Evolutionary conservation across 2,113 vertebrate genomes (phyloP).

Genomic region (Peucedramus taeniatus): DNA sequence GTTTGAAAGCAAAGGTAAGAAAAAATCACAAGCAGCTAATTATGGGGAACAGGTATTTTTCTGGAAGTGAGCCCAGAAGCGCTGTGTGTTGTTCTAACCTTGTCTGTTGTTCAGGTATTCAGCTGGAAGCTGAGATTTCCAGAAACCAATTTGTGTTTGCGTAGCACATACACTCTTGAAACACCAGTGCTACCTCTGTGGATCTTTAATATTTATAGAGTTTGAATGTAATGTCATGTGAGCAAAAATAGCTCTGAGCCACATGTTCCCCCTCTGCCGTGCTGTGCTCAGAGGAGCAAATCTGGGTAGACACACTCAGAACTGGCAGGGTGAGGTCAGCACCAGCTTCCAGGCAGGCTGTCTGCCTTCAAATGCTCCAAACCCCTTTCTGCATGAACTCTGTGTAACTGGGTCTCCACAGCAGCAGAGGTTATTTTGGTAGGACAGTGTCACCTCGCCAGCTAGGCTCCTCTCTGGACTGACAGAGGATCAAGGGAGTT

Average conservation of each 20-base stretch:
- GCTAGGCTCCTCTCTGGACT: background rate
- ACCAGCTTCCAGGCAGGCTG: constrained; percentile 24
- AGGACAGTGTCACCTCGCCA: background rate
- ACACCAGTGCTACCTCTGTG: background rate
- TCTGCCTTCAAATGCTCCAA: background rate
- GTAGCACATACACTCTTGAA: constrained; percentile 29
- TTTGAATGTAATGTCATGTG: constrained; percentile 47
- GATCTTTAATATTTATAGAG: constrained; percentile 54
- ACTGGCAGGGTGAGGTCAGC: constrained; percentile 36
- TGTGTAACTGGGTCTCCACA: background rate
- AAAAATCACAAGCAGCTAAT: background rate
- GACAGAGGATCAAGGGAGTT: background rate
- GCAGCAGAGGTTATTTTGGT: background rate
- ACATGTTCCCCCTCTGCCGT: constrained; percentile 9
- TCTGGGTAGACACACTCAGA: background rate
- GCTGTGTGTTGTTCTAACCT: background rate
- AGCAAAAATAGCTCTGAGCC: constrained; percentile 58
- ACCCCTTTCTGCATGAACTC: background rate
- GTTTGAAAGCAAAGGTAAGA: background rate
- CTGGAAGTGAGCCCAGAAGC: constrained; percentile 9
- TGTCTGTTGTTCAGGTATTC: constrained; percentile 32
- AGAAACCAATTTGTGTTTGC: constrained; percentile 20
- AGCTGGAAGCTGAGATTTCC: constrained; percentile 26
- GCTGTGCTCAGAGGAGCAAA: constrained; percentile 1
- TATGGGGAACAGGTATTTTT: constrained; percentile 1